Evolutionary conservation across 2,797 vertebrate species (phyloP).

Genomic region (Pipistrellus nathusii): DNA sequence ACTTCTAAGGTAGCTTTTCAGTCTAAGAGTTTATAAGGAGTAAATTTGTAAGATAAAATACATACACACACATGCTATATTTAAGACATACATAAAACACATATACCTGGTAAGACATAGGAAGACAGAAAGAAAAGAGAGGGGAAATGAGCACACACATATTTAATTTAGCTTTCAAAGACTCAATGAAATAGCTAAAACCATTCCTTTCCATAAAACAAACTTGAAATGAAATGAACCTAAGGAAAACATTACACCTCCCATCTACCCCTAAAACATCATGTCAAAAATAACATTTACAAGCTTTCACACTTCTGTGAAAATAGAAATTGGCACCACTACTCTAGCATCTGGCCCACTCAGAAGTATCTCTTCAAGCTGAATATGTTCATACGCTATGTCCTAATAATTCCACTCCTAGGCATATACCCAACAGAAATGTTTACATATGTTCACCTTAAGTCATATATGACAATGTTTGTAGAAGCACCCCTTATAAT

Average conservation of each 20-base stretch:
- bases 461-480: background rate
- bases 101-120: background rate
- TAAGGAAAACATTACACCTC: background rate
- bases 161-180: conserved; percentile 38
- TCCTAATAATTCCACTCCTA: background rate
- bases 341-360: background rate
- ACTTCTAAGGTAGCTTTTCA: background rate
- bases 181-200: background rate
- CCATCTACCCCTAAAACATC: background rate
- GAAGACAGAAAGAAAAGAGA: background rate
- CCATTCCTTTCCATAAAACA: conserved; percentile 43
- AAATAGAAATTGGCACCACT: background rate
- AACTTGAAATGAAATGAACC: conserved; percentile 27
- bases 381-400: background rate
- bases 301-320: background rate
- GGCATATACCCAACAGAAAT: background rate
- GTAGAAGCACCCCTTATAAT: background rate
- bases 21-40: background rate
- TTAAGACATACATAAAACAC: background rate
- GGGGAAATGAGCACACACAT: background rate
- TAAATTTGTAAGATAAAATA: background rate
- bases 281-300: background rate
- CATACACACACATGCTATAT: background rate
- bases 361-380: background rate
- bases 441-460: background rate